These are phyloP conservation scores for Timandra comae DNA, from an alignment of 2,888 invertebrate species.

Conservation along the genomic window DNA sequence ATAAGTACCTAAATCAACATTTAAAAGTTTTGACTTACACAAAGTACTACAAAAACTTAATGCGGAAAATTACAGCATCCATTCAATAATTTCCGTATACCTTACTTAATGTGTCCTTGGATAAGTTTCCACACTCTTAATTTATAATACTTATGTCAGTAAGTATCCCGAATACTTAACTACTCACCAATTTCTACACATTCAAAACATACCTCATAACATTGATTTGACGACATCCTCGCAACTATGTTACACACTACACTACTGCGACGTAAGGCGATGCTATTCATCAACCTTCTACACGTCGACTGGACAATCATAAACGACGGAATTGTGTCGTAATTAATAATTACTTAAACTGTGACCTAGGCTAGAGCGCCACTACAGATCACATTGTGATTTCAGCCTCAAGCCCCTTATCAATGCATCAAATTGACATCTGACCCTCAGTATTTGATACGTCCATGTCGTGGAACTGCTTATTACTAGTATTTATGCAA, in stretches of 20 bases:
- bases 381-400: constrained; percentile 23
- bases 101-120: too few species aligned
- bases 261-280: constrained; percentile 37
- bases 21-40: too few species aligned
- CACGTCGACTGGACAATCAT: constrained; percentile 15
- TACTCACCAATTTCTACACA: too few species aligned
- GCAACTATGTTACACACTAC: constrained; percentile 34
- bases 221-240: constrained; percentile 52
- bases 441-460: constrained; percentile 43
- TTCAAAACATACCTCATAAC: constrained; percentile 51
- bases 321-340: constrained; percentile 20
- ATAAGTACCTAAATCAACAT: too few species aligned
- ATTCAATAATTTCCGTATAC: too few species aligned
- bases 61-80: too few species aligned
- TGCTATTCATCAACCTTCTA: constrained; percentile 42
- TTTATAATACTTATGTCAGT: too few species aligned
- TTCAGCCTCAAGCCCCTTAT: constrained; percentile 31
- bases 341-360: constrained; percentile 26
- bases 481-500: constrained; percentile 19
- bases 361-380: constrained; percentile 7
- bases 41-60: too few species aligned
- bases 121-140: too few species aligned
- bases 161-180: too few species aligned
- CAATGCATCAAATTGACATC: constrained; percentile 42
- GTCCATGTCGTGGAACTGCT: constrained; percentile 33